A percentile compares a stretch with the other conserved stretches of the same genome.
Conservation (phyloP, 2,888 invertebrate species). For the Hyposoter dolosus region DNA sequence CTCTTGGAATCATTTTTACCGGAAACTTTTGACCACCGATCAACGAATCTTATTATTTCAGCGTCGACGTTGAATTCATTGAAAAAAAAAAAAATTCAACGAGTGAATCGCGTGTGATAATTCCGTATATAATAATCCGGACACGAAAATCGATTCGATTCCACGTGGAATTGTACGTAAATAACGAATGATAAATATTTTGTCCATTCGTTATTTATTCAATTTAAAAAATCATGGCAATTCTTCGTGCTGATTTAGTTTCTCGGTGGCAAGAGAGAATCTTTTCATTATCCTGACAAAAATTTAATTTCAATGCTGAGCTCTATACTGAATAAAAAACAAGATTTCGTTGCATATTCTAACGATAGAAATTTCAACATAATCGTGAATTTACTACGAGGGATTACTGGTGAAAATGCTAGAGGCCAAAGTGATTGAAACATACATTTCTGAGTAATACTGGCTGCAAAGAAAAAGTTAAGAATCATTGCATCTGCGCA, state of each 20-base stretch:
- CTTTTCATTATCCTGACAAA: too few species aligned
- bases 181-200: too few species aligned
- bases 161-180: background rate
- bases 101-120: background rate
- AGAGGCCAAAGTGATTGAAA: background rate
- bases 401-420: background rate
- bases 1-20: background rate
- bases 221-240: too few species aligned
- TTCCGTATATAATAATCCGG: background rate
- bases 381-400: background rate
- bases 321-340: too few species aligned
- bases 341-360: too few species aligned
- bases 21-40: background rate
- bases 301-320: too few species aligned
- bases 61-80: background rate
- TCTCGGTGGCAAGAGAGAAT: too few species aligned
- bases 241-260: too few species aligned
- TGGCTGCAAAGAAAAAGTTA: background rate
- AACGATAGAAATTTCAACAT: background rate
- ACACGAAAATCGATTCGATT: background rate
- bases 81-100: background rate
- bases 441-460: background rate
- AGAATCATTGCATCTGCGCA: constrained; percentile 47
- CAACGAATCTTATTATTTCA: background rate
- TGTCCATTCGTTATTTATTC: too few species aligned